Conservation (phyloP, 2,113 vertebrate species). For the Scopus umbretta region DNA sequence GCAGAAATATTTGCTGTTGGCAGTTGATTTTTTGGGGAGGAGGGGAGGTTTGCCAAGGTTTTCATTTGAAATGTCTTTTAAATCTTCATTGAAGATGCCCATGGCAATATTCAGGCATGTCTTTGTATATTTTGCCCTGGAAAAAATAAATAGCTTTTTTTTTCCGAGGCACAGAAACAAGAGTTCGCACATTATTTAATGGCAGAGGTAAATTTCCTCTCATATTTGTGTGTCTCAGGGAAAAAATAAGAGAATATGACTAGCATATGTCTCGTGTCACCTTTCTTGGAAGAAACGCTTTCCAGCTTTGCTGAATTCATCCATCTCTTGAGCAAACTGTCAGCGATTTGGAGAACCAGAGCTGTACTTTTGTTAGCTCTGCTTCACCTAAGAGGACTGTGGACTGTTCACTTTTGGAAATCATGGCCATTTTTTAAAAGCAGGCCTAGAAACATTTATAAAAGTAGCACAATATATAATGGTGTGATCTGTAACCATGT, state of each 20-base stretch:
- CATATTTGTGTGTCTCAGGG: not conserved
- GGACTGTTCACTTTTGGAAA: not conserved
- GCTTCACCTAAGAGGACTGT: not conserved
- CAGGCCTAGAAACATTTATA: not conserved
- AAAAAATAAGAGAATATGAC: not conserved
- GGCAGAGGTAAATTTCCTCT: not conserved
- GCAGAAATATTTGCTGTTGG: slow-evolving; percentile 51
- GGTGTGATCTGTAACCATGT: not conserved
- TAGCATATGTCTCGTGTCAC: slow-evolving; percentile 1
- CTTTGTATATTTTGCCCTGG: not conserved
- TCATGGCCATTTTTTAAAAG: not conserved
- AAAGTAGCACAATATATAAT: not conserved
- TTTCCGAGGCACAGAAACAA: not conserved
- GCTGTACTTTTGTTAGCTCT: not conserved
- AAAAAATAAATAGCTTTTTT: not conserved
- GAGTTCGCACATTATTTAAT: not conserved
- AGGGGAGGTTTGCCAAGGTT: not conserved
- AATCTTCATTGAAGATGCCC: slow-evolving; percentile 8
- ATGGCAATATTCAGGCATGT: not conserved
- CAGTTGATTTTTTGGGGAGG: not conserved
- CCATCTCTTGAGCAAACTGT: not conserved
- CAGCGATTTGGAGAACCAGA: not conserved
- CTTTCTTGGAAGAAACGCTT: not conserved
- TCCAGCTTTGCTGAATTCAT: not conserved
- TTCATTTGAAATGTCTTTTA: slow-evolving; percentile 30